Base-by-base conservation (phyloP, 2,797 vertebrate genomes). In the Neomorphus geoffroyi region DNA sequence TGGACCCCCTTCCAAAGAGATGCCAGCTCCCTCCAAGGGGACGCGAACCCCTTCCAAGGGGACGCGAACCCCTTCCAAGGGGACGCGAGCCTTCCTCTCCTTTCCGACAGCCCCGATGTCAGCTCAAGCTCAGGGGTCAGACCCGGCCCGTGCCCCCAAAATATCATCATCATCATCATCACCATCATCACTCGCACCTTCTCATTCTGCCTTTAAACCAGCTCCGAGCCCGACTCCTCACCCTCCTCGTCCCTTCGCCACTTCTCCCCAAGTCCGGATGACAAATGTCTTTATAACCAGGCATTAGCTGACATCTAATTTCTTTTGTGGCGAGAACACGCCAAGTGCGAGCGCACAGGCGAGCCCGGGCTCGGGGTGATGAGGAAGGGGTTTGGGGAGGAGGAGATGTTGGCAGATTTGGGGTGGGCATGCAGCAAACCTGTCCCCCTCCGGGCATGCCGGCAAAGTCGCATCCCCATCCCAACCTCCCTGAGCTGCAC, bases 271-370 rank as follows among this genome's bases (percentile, higher is more conserved):
- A 85, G 43, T 61, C 89, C 57, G 71, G 95, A 32, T 94, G 96
- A 94, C 96, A 94, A 96, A 96, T 32, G 94, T 96, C 91, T 93
- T 92, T 83, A 96, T 94, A 95, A 95, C 54, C 80, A 41, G 85
- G 82, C 89, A 62, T 85, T 41, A 88, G 87, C 87, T 85, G 91
- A 90, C 91, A 60, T 69, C 72, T 70, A 56, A 43, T 60, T 66
- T 65, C 82, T 80, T 93, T 86, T 85, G 94, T 83, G 91, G 79
- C 41, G 16, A 72, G 50, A 45, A 41, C 60, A n/a, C 21, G 79
- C 70, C 4, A 87, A 88, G 56, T 28, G 88, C 45, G 80, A 41
- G 90, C 14, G 9, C 45, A 4, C 27, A 45, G 77, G 28, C 46
- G 17, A 48, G 45, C 32, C 45, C 45, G 17, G 17, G 45, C 37